Evolutionary conservation across 2,113 vertebrate genomes (phyloP), one percentile per base, ranked within the genome.

Genomic region (Gymnogyps californianus): DNA sequence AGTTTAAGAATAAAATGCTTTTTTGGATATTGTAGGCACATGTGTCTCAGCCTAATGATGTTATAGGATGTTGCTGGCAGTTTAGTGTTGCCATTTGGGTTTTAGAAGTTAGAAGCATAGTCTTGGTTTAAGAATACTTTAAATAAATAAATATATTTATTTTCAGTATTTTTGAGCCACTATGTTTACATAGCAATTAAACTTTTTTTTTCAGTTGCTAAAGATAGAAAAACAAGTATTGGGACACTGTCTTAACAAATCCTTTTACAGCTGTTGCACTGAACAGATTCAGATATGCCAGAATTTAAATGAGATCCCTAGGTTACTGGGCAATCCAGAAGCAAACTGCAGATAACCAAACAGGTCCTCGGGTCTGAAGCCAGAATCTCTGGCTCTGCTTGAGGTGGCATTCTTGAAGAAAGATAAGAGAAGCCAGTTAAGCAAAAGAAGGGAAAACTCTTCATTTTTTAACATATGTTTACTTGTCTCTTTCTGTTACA

Each of bases 351-450:
- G 80, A 57, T 95, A 82, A 89, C 57, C 72, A 95, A 91, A 89
- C 25, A 89, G 61, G 19, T 74, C 57, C 20, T 83, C 22, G 6
- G 13, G 20, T 89, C 74, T 57, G 65, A 84, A 89, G 66, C 80
- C 69, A 89, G 65, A 57, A 67, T 89, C 52, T 89, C 40, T 79
- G 34, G 32, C 44, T 93, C 47, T 84, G 57, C 69, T 87, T 59
- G 66, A 91, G 87, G 74, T 92, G 40, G 16, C 86, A 36, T 66
- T 92, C 70, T 95, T 96, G 89, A 80, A 96, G 72, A 84, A 86
- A 89, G 89, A 92, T 89, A 80, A 86, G 80, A 83, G 59, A 61
- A 52, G 29, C 16, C 52, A 76, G 28, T 79, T 77, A 59, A 64
- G 59, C 42, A 80, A 74, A 52, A 87, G 54, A 77, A 88, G 21